Evolutionary conservation across 2,888 invertebrate species (phyloP).

Genomic region (Thereva nobilitata): DNA sequence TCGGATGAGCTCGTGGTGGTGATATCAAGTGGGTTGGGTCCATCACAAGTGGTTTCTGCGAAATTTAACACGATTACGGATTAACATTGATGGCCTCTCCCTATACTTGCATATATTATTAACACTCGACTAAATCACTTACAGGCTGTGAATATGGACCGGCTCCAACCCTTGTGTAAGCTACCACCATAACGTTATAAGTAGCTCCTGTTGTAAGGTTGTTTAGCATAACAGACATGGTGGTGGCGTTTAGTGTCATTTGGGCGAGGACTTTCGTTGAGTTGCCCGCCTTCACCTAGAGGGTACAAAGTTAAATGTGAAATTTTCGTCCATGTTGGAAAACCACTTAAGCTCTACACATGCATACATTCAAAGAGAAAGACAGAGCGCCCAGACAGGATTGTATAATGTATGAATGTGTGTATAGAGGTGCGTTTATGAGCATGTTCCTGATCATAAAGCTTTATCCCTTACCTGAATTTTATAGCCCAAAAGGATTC

Average conservation of each 20-base stretch:
- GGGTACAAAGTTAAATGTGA: slow-evolving; percentile 34
- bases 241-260: slow-evolving; percentile 84
- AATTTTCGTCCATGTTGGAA: slow-evolving; percentile 23
- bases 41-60: slow-evolving; percentile 56
- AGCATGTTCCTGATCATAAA: slow-evolving; percentile 8
- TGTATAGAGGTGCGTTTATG: not conserved
- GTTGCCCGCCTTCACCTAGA: slow-evolving; percentile 56
- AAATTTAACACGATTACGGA: slow-evolving; percentile 36
- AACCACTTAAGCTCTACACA: slow-evolving; percentile 5
- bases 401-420: not conserved
- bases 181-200: slow-evolving; percentile 88
- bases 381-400: not conserved
- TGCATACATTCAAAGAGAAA: not conserved
- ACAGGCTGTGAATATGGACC: slow-evolving; percentile 86
- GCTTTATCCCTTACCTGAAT: slow-evolving; percentile 62
- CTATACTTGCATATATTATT: not conserved
- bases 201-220: slow-evolving; percentile 83
- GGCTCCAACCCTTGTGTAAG: slow-evolving; percentile 82
- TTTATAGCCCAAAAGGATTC: slow-evolving; percentile 60
- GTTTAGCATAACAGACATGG: slow-evolving; percentile 86
- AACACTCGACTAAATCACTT: slow-evolving; percentile 50
- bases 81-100: slow-evolving; percentile 19
- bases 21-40: slow-evolving; percentile 57
- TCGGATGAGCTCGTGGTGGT: slow-evolving; percentile 59
- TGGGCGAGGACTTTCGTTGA: slow-evolving; percentile 71